Evolutionary conservation across 2,113 vertebrate species (phyloP).

Genomic region (Sakesphorus luctuosus): DNA sequence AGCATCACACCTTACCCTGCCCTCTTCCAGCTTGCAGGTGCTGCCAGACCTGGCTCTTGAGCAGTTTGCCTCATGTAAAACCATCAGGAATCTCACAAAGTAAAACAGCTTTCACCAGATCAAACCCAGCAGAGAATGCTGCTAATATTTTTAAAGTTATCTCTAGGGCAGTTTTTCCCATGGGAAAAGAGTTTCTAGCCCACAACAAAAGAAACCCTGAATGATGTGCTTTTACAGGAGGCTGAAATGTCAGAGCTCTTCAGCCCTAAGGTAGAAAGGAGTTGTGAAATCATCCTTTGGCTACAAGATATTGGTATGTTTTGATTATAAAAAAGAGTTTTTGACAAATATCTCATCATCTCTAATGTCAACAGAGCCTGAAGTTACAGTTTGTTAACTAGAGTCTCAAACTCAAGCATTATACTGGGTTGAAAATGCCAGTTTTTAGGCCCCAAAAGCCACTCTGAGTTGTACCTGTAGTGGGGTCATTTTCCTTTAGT

Average conservation of each 20-base stretch:
- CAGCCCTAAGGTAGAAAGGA: neutral
- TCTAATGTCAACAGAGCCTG: neutral
- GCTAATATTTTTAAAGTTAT: neutral
- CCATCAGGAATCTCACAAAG: neutral
- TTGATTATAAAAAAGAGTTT: neutral
- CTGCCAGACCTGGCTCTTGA: neutral
- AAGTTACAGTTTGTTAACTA: neutral
- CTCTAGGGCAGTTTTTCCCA: neutral
- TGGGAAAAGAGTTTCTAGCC: neutral
- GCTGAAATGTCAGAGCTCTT: neutral
- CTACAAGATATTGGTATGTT: neutral
- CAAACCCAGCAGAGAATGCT: neutral
- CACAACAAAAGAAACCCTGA: neutral
- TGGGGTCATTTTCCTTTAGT: neutral
- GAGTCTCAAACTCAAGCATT: neutral
- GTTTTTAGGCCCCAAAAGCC: neutral
- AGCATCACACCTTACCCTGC: neutral
- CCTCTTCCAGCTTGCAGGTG: neutral
- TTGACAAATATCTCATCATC: neutral
- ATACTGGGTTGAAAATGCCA: neutral
- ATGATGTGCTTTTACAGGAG: neutral
- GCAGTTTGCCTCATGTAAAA: neutral
- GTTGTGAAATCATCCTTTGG: neutral
- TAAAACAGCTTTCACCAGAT: neutral
- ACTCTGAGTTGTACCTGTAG: neutral